Base-by-base conservation (phyloP, 2,888 invertebrate species). In the Phlogophora meticulosa region DNA sequence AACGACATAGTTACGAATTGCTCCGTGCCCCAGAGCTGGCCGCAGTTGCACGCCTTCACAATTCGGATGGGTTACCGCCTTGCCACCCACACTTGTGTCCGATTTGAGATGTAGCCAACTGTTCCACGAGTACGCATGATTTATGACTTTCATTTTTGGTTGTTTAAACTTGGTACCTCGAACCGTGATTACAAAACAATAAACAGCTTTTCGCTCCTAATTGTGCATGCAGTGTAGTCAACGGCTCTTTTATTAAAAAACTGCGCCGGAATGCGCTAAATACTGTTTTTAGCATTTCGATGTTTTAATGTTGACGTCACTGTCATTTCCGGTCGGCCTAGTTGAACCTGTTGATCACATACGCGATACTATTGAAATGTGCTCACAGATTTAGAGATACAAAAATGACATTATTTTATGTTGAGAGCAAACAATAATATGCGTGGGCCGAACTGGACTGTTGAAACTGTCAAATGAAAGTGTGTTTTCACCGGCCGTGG, bases 311-410 rank as follows among this genome's bases (percentile, higher is more conserved):
- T 57, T 53, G 61, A 52, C 28, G 61, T 34, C 43, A 56, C 36
- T 67, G 62, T 52, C 24, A 62, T 91, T 92, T 94, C 93, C 94
- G 94, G 92, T 91, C 93, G 94, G 93, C 94, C 94, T 86, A 94
- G 89, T 89, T 93, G 87, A 67, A 82, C 64, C 78, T 77, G 75
- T 75, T 83, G 94, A 94, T 94, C 91, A 90, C 92, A 92, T 83
- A 82, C 66, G 79, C 77, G 94, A 94, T 94, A 93, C 86, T 85
- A 91, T 93, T 90, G 86, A 92, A 87, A 82, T 85, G 85, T 86
- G 79, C 72, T 82, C 83, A 82, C 83, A 79, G 76, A 82, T 82
- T 75, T 52, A 38, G 53, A 76, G 78, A 79, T 80, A 79, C 65
- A 68, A 82, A 80, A 76, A 66, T 58, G 62, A 45, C 70, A 80